Evolutionary conservation across 2,797 vertebrate species (phyloP).

Genomic region (Tragopan temminckii): DNA sequence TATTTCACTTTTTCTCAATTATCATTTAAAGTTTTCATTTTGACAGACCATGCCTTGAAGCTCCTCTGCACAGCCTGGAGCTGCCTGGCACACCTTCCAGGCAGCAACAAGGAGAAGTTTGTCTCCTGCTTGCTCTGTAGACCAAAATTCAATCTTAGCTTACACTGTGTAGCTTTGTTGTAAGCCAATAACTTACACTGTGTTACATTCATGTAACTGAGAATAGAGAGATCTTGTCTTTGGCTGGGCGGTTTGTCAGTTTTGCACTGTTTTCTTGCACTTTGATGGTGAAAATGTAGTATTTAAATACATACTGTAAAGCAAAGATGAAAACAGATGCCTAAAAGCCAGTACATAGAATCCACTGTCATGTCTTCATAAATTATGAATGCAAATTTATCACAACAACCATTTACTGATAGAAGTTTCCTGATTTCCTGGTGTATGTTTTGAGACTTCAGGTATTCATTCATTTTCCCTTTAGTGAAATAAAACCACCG

Average conservation of each 20-base stretch:
- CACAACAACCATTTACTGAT: background rate
- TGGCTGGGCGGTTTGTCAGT: background rate
- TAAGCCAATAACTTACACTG: background rate
- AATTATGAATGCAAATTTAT: background rate
- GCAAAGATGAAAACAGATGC: slow-evolving; percentile 9
- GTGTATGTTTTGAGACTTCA: background rate
- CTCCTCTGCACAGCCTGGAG: background rate
- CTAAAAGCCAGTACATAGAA: background rate
- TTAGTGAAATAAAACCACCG: background rate
- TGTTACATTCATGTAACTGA: background rate
- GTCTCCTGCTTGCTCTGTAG: background rate
- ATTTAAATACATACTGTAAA: background rate
- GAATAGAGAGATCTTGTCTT: background rate
- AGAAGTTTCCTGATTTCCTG: background rate
- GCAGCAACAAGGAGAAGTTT: background rate
- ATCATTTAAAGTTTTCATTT: background rate
- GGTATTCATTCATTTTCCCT: background rate
- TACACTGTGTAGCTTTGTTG: background rate
- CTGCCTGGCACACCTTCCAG: background rate
- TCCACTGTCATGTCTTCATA: background rate
- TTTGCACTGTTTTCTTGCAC: background rate
- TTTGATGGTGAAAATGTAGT: background rate
- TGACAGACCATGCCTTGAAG: background rate
- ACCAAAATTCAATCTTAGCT: background rate
- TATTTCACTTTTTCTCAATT: background rate